phyloP scores from a whole-genome alignment of 1,140 invertebrate genomes.

The Magallana gigas region DNA sequence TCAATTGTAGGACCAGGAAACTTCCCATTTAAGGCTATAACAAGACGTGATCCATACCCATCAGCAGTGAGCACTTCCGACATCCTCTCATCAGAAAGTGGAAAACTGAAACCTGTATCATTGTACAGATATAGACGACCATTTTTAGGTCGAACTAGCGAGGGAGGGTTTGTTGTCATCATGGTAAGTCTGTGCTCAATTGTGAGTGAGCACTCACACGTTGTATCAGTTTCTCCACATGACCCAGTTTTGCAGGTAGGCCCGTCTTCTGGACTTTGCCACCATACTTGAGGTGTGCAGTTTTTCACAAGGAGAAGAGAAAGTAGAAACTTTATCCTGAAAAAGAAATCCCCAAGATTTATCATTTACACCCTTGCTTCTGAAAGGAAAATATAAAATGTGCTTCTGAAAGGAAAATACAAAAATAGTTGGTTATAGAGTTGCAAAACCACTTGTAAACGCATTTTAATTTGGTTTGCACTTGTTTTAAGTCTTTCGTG shows the following conservation, averaged over 20 bases:
- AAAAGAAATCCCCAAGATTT: too few relatives aligned
- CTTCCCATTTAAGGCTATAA: conserved; percentile 67
- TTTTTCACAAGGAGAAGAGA: neutral
- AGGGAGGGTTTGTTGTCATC: conserved; percentile 80
- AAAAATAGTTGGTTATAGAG: too few relatives aligned
- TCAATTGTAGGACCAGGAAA: conserved; percentile 79
- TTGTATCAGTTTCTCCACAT: neutral
- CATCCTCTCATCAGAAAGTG: conserved; percentile 37
- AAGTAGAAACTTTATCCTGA: too few relatives aligned
- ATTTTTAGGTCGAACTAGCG: conserved; percentile 80
- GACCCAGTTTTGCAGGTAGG: neutral
- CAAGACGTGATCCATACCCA: conserved; percentile 62
- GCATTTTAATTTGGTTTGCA: too few relatives aligned
- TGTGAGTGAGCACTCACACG: conserved; percentile 61
- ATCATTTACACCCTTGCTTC: too few relatives aligned
- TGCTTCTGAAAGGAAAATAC: too few relatives aligned
- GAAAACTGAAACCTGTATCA: conserved; percentile 83
- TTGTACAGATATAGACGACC: conserved; percentile 65
- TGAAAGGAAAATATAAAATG: too few relatives aligned
- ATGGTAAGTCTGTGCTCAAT: conserved; percentile 60
- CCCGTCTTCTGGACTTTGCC: neutral
- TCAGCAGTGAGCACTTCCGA: conserved; percentile 66
- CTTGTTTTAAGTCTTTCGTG: too few relatives aligned
- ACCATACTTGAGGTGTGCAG: neutral
- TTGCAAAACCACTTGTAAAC: too few relatives aligned